These are phyloP conservation scores for Aphelenchoides fujianensis DNA, from an alignment of 1,140 invertebrate species.

Conservation along the genomic window DNA sequence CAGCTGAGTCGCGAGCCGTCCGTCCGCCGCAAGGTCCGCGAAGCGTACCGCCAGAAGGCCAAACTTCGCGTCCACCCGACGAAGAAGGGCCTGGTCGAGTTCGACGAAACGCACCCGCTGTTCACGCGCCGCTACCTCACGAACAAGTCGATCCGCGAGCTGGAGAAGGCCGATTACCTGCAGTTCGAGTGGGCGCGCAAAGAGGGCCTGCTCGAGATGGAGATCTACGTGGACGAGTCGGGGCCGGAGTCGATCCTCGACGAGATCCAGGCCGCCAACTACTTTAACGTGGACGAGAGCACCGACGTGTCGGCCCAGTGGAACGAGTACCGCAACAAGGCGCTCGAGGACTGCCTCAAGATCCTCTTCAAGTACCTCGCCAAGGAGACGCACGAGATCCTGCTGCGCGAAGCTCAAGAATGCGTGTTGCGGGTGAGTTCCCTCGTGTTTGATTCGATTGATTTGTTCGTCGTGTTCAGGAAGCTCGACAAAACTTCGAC, in stretches of 20 bases:
- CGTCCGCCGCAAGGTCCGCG: slow-evolving; percentile 75
- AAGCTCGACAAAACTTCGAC: slow-evolving; percentile 20
- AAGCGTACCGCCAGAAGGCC: slow-evolving; percentile 85
- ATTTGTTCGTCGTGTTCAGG: no score
- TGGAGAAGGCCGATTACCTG: slow-evolving; percentile 84
- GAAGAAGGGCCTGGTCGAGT: slow-evolving; percentile 66
- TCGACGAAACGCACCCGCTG: slow-evolving; percentile 76
- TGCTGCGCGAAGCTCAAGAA: slow-evolving; percentile 83
- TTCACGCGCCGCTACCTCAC: slow-evolving; percentile 85
- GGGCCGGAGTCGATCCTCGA: slow-evolving; percentile 12
- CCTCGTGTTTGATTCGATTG: slow-evolving; percentile 9
- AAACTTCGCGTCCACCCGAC: slow-evolving; percentile 80
- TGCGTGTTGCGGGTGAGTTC: slow-evolving; percentile 71
- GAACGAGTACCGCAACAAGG: slow-evolving; percentile 82
- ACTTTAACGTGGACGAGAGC: slow-evolving; percentile 78
- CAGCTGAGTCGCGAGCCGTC: slow-evolving; percentile 87
- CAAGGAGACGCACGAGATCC: slow-evolving; percentile 77
- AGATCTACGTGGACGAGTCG: slow-evolving; percentile 33
- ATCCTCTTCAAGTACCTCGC: slow-evolving; percentile 84
- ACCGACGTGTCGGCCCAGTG: slow-evolving; percentile 91
- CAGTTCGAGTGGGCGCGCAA: slow-evolving; percentile 68
- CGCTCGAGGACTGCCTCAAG: slow-evolving; percentile 81
- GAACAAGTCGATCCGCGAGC: slow-evolving; percentile 85
- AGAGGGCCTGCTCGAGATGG: slow-evolving; percentile 40
- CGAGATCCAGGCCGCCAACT: slow-evolving; percentile 30